phyloP scores from a whole-genome alignment of 2,113 vertebrate genomes.

The Lamprotornis superbus region DNA sequence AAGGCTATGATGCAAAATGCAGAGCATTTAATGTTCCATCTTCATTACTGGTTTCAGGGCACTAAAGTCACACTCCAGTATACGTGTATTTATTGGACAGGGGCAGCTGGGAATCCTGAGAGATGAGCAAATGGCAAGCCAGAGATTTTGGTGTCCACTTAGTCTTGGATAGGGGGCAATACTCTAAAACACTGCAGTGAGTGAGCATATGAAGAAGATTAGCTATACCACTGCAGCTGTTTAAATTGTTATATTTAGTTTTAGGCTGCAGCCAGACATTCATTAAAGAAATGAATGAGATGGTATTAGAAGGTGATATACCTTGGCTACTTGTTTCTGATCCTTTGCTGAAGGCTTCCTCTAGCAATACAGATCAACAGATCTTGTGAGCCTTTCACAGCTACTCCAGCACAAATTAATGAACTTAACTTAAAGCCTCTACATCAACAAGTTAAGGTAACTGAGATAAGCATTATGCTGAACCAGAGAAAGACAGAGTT shows the following conservation, averaged over 20 bases:
- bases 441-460: neutral
- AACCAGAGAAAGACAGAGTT: neutral
- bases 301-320: neutral
- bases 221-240: neutral
- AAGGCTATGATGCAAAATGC: neutral
- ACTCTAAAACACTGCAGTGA: neutral
- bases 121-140: neutral
- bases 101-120: constrained; percentile 19
- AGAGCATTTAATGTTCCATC: neutral
- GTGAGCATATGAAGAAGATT: neutral
- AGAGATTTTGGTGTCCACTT: neutral
- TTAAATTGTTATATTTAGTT: neutral
- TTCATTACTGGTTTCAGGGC: neutral
- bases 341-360: neutral
- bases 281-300: neutral
- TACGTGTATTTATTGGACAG: neutral
- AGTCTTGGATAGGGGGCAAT: neutral
- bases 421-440: neutral
- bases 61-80: neutral
- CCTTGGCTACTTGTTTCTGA: neutral
- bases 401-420: neutral
- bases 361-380: neutral
- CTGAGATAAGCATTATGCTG: neutral
- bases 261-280: neutral
- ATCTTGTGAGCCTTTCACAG: neutral